These are phyloP conservation scores for Fukomys damarensis DNA, from an alignment of 2,113 vertebrate genomes.

Conservation along the genomic window DNA sequence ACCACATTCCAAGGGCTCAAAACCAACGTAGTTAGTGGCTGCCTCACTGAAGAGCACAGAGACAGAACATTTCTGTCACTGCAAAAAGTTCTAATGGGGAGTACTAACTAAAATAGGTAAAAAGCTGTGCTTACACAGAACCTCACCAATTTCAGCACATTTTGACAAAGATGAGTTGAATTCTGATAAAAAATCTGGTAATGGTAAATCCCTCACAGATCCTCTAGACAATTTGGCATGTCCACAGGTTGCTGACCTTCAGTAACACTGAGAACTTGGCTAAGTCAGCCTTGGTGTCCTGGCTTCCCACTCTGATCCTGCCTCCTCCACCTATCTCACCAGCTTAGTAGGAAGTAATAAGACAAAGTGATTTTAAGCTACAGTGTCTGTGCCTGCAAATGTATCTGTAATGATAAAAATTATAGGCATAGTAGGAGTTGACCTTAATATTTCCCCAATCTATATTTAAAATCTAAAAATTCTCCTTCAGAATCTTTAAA, in stretches of 20 bases:
- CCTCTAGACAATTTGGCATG: neutral
- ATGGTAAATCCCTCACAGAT: neutral
- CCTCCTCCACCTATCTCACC: neutral
- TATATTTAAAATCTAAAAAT: conserved; percentile 31
- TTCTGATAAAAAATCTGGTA: neutral
- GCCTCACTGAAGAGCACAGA: neutral
- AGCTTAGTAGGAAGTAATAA: neutral
- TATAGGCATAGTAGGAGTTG: neutral
- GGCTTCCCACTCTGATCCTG: neutral
- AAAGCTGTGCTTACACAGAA: neutral
- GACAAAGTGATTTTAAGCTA: neutral
- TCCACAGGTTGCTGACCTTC: neutral
- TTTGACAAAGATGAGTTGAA: conserved; percentile 30
- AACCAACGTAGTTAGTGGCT: neutral
- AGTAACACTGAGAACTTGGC: neutral
- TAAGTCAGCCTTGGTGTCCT: neutral
- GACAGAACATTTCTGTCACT: neutral
- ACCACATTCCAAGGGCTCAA: neutral
- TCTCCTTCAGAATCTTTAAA: neutral
- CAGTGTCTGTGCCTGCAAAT: neutral
- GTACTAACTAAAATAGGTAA: conserved; percentile 49
- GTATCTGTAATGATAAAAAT: conserved; percentile 7
- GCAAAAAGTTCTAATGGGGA: neutral
- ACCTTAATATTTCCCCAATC: neutral
- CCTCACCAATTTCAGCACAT: neutral